phyloP scores from a whole-genome alignment of 2,797 vertebrate genomes.

The Buceros bicornis region DNA sequence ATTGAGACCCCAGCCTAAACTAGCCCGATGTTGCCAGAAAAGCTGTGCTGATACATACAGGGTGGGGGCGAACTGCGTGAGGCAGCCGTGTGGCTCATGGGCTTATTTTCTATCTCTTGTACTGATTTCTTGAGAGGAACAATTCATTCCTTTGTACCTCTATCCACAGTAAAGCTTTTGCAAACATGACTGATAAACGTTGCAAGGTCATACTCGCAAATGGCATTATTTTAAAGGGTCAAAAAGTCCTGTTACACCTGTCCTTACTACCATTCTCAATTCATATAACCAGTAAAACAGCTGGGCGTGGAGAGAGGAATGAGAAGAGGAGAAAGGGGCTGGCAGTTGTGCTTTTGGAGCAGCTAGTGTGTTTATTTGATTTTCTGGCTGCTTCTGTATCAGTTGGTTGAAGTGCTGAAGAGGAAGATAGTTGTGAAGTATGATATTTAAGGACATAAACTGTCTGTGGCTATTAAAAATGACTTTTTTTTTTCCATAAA shows the following conservation, averaged over 20 bases:
- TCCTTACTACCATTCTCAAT: not conserved
- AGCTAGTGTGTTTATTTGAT: not conserved
- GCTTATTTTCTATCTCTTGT: not conserved
- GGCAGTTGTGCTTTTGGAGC: not conserved
- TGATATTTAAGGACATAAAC: slow-evolving; percentile 55
- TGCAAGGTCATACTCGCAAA: not conserved
- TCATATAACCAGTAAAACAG: not conserved
- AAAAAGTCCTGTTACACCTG: not conserved
- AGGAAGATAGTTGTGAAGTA: slow-evolving; percentile 2
- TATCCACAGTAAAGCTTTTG: not conserved
- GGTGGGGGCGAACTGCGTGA: accelerated
- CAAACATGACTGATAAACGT: not conserved
- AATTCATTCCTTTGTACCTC: not conserved
- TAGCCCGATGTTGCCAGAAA: not conserved
- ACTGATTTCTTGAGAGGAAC: not conserved
- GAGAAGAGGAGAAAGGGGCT: not conserved
- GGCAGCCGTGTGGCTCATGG: not conserved
- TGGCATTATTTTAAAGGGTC: not conserved
- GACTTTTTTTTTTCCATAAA: slow-evolving; percentile 55
- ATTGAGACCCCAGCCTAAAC: not conserved
- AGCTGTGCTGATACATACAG: not conserved
- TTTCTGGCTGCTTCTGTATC: not conserved
- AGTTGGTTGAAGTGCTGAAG: slow-evolving; percentile 17
- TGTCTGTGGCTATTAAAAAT: slow-evolving; percentile 65
- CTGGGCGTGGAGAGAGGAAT: not conserved